Conservation (phyloP, 2,797 vertebrate genomes). For the Tragopan temminckii region DNA sequence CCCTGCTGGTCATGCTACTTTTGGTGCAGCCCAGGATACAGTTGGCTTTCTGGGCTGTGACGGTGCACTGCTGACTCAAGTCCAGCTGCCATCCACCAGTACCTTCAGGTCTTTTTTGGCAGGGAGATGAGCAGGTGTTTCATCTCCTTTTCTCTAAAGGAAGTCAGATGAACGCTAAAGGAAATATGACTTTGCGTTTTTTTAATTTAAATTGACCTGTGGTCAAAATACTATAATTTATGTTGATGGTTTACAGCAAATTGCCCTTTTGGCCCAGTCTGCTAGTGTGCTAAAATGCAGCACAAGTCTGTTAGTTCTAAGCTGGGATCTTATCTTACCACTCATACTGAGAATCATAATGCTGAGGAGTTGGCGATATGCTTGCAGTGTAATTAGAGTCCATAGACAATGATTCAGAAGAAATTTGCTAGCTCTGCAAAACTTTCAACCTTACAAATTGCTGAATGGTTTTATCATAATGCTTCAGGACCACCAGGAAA, state of each 20-base stretch:
- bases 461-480: conserved; percentile 77
- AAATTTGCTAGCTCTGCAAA: conserved; percentile 70
- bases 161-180: background rate
- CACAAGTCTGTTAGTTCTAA: background rate
- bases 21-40: no score
- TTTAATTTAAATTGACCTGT: background rate
- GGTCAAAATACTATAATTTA: background rate
- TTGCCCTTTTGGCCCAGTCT: background rate
- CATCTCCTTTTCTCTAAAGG: background rate
- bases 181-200: background rate
- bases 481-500: conserved; percentile 21
- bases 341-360: background rate
- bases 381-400: conserved; percentile 59
- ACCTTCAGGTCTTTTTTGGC: no score
- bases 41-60: no score
- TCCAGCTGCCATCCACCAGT: no score
- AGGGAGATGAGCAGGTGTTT: background rate
- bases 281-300: background rate
- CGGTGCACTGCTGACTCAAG: no score
- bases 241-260: background rate
- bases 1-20: no score
- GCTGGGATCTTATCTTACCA: background rate
- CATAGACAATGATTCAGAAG: conserved; percentile 58
- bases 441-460: conserved; percentile 52
- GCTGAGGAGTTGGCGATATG: conserved; percentile 15